These are phyloP conservation scores for Drosophila suboccidentalis DNA, from an alignment of 2,888 invertebrate genomes.

Conservation along the genomic window DNA sequence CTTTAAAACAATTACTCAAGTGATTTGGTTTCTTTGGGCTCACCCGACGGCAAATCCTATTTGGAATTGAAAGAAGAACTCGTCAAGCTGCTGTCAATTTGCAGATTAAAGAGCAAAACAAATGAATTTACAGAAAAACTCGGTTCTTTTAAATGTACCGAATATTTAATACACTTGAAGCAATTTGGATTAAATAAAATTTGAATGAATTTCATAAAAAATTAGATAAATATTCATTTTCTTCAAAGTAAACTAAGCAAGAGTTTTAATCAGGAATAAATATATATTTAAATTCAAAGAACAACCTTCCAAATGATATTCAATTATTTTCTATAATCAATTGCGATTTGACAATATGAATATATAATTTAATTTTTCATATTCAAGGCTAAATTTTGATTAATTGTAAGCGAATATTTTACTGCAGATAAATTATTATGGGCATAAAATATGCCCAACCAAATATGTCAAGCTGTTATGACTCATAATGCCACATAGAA, in stretches of 20 bases:
- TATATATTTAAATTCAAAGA: background rate
- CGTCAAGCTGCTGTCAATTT: conserved; percentile 27
- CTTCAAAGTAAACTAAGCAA: background rate
- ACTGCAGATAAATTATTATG: conserved; percentile 27
- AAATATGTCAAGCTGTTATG: conserved; percentile 47
- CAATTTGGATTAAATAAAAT: too few relatives aligned
- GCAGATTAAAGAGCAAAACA: conserved; percentile 13
- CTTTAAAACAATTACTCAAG: conserved; percentile 51
- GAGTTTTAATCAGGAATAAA: background rate
- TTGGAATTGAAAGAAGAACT: conserved; percentile 26
- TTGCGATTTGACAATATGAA: background rate
- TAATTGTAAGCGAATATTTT: conserved; percentile 35
- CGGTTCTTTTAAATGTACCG: too few relatives aligned
- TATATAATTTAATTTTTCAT: conserved; percentile 7
- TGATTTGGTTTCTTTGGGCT: conserved; percentile 21
- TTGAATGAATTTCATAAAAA: too few relatives aligned
- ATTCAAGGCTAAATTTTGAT: conserved; percentile 19
- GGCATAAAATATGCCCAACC: conserved; percentile 35
- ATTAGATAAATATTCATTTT: too few relatives aligned
- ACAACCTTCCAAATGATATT: background rate
- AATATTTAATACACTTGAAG: too few relatives aligned
- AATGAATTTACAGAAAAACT: background rate
- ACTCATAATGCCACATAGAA: conserved; percentile 28
- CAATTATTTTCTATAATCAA: background rate
- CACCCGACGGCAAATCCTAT: conserved; percentile 9